phyloP scores from a whole-genome alignment of 35 echinoderm and acorn worm genomes.

The Apostichopus parvimensis region DNA sequence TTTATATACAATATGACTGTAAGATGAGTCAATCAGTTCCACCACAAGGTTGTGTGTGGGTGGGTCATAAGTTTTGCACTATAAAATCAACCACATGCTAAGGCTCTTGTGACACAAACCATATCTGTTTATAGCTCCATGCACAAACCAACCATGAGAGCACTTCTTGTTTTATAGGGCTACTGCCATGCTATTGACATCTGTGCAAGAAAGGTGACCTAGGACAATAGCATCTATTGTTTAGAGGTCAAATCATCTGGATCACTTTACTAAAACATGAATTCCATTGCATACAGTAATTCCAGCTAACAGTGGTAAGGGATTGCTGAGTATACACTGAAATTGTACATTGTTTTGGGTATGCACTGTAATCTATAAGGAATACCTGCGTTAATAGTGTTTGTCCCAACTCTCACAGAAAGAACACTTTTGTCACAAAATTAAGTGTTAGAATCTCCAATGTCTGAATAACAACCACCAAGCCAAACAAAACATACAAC shows the following conservation, averaged over 20 bases:
- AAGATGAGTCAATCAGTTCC: background rate
- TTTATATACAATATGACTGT: background rate
- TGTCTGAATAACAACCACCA: too few relatives aligned
- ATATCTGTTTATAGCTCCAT: too few relatives aligned
- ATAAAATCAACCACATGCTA: background rate
- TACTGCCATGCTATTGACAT: background rate
- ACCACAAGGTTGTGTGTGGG: background rate
- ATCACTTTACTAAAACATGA: background rate
- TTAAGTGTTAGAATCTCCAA: too few relatives aligned
- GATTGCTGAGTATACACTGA: too few relatives aligned
- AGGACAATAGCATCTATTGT: background rate
- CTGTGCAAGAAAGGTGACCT: background rate
- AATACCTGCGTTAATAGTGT: too few relatives aligned
- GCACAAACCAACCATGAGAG: background rate
- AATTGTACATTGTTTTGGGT: too few relatives aligned
- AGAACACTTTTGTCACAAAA: too few relatives aligned
- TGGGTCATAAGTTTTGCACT: background rate
- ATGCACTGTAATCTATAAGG: too few relatives aligned
- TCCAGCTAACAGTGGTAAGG: too few relatives aligned
- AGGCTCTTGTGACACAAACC: background rate
- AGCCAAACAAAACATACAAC: too few relatives aligned
- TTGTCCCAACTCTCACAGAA: too few relatives aligned
- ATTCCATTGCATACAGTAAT: too few relatives aligned
- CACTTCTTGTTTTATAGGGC: background rate
- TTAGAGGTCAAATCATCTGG: background rate